Base-by-base conservation (phyloP, 2,888 invertebrate genomes). In the Drosophila mayaguana region DNA sequence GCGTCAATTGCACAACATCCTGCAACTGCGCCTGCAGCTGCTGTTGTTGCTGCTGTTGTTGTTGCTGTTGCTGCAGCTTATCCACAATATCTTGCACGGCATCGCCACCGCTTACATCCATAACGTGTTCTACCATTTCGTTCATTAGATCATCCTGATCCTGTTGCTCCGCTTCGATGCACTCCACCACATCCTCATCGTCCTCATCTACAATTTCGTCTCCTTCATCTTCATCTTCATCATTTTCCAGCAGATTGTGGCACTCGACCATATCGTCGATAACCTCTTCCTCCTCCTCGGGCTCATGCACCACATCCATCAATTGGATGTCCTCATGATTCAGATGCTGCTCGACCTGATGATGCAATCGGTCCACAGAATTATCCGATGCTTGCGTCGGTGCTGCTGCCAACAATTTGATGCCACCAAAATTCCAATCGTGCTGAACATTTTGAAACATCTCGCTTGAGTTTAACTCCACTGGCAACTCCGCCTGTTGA, bases 341-440 rank as follows among this genome's bases (percentile, higher is more conserved):
- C 38, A 50, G 48, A 50, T 50, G 48, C 36, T 83, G 83, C 14
- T 75, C 75, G 1, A 42, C 40, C 42, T 71, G 68, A 6, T 71
- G 70, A 65, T 71, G 70, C 69, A 81, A 6, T 69, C 80, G 70
- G 28, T 78, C 65, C 60, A 72, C 61, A 40, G 75, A 36, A 63
- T 75, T 14, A 32, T 32, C 45, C 20, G 76, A 22, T 7, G n/a
- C 57, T 63, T 76, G 32, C 14, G 40, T 38, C 42, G 68, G 46
- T 73, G 75, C n/a, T 63, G 74, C 68, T n/a, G 53, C 36, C 46
- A 80, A 22, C 16, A 90, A 63, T 68, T 91, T 91, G 11, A 91
- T 81, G 38, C 84, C 88, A 50, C 93, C 92, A 61, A 93, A 93
- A 82, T 93, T 92, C 92, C 92, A 93, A 80, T 93, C 92, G 72